phyloP scores from a whole-genome alignment of 2,888 invertebrate genomes.

The Agrochola lota region DNA sequence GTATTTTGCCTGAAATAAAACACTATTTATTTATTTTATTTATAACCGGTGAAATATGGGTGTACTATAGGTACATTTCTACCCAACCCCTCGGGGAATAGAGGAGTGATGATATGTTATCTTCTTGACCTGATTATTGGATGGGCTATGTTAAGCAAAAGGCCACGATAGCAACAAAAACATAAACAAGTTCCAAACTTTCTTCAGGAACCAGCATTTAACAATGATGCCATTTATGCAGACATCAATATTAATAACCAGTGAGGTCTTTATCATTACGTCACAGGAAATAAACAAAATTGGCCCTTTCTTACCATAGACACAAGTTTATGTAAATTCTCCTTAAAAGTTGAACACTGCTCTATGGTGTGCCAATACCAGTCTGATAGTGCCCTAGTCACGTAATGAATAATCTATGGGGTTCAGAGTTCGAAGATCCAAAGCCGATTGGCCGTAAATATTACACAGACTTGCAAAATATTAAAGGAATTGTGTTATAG shows the following conservation, averaged over 20 bases:
- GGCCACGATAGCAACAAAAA: too few relatives aligned
- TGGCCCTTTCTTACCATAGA: background rate
- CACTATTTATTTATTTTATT: too few relatives aligned
- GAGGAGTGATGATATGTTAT: too few relatives aligned
- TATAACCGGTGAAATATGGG: too few relatives aligned
- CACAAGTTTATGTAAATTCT: constrained; percentile 7
- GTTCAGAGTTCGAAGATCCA: constrained; percentile 61
- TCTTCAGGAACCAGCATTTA: too few relatives aligned
- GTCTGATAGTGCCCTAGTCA: constrained; percentile 46
- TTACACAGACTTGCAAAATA: constrained; percentile 29
- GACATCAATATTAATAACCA: background rate
- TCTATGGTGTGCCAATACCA: constrained; percentile 32
- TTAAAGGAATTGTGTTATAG: constrained; percentile 9
- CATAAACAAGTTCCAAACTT: background rate
- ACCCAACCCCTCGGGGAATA: too few relatives aligned
- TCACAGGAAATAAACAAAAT: constrained; percentile 21
- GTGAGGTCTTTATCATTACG: background rate
- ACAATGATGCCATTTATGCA: background rate
- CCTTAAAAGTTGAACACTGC: constrained; percentile 12
- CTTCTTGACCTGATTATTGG: too few relatives aligned
- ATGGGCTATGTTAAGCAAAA: too few relatives aligned
- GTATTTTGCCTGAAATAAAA: too few relatives aligned
- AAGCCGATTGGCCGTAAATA: constrained; percentile 35
- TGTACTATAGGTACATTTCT: too few relatives aligned
- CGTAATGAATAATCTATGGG: constrained; percentile 58